Conservation (phyloP, 1,140 invertebrate species). For the Sarcophaga bullata region DNA sequence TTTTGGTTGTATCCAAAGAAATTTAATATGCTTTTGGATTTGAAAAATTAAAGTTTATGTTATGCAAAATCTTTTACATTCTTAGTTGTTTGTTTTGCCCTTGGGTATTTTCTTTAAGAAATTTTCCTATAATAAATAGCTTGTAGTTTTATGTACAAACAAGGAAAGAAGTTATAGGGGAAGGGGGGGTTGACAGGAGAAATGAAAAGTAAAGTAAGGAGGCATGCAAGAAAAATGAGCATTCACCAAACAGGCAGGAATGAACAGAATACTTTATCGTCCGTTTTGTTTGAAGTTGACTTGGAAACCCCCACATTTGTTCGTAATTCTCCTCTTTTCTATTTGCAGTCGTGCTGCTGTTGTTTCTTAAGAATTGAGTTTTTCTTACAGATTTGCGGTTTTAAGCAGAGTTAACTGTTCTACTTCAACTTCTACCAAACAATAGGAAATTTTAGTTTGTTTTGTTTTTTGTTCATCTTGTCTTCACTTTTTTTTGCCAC, state of each 20-base stretch:
- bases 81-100: background rate
- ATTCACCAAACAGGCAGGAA: slow-evolving; percentile 23
- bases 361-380: background rate
- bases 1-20: too few species aligned
- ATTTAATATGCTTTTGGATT: slow-evolving; percentile 18
- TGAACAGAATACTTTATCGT: slow-evolving; percentile 1
- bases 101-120: slow-evolving; percentile 4
- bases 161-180: background rate
- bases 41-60: slow-evolving; percentile 13
- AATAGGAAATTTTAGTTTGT: too few species aligned
- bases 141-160: background rate
- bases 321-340: background rate
- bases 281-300: slow-evolving; percentile 8
- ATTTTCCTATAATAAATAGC: slow-evolving; percentile 17
- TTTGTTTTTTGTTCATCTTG: background rate
- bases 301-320: background rate
- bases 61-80: slow-evolving; percentile 19
- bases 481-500: background rate
- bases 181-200: too few species aligned
- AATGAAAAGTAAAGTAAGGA: background rate
- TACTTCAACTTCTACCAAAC: background rate
- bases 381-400: slow-evolving; percentile 14
- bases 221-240: background rate
- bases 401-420: background rate
- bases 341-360: background rate